A percentile compares a stretch with the other conserved stretches of the same genome.
Evolutionary conservation across 2,113 vertebrate species (phyloP).

Genomic region (Notarius lentiginosus): DNA sequence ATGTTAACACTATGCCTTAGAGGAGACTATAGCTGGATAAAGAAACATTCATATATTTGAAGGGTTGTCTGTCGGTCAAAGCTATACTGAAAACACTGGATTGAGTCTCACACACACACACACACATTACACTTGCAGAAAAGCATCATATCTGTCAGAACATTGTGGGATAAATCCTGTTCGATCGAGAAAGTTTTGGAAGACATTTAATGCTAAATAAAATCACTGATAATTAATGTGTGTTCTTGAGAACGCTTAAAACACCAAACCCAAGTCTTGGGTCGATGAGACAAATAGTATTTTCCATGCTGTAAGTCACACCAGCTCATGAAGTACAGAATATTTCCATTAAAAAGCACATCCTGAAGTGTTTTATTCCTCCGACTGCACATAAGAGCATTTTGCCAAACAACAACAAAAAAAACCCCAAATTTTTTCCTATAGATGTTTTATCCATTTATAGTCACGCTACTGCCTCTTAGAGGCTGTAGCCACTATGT

Average conservation of each 20-base stretch:
- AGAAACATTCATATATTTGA: constrained; percentile 60
- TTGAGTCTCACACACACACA: background rate
- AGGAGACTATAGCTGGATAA: constrained; percentile 54
- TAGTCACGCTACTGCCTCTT: background rate
- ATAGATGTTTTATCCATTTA: background rate
- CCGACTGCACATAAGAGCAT: background rate
- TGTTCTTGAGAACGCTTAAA: background rate
- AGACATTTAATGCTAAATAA: background rate
- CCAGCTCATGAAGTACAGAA: background rate
- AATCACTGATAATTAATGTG: background rate
- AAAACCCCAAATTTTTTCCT: background rate
- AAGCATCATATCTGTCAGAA: background rate
- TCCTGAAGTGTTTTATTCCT: background rate
- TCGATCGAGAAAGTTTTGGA: background rate
- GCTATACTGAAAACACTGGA: background rate
- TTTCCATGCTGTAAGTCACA: background rate
- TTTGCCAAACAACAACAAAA: no score
- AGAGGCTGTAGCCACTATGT: no score
- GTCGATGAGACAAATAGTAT: background rate
- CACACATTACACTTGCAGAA: background rate
- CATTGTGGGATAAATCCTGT: background rate
- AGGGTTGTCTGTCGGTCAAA: constrained; percentile 62
- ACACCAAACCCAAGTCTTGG: background rate
- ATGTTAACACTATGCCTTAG: constrained; percentile 25
- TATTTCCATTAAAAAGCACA: background rate